A percentile compares a stretch with the other conserved stretches of the same genome.
phyloP scores from a whole-genome alignment of 2,888 invertebrate species.

The Synanthedon vespiformis region DNA sequence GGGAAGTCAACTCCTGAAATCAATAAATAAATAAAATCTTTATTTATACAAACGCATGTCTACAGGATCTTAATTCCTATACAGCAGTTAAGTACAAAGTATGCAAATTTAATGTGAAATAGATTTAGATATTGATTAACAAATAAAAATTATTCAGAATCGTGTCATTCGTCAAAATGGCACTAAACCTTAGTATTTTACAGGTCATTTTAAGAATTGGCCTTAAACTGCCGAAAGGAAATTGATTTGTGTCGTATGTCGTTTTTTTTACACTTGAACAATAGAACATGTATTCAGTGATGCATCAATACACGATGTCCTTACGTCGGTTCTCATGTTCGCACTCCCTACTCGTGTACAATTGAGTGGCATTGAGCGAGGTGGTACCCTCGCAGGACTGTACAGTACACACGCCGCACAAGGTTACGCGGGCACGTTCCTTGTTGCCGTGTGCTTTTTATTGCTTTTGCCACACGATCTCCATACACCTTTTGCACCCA shows the following conservation, averaged over 20 bases:
- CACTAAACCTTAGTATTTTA: no score
- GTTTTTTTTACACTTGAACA: constrained; percentile 6
- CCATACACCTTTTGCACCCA: background rate
- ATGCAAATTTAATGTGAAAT: no score
- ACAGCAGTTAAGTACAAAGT: no score
- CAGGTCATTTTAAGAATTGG: no score
- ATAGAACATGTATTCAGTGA: constrained; percentile 11
- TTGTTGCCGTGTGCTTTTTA: constrained; percentile 23
- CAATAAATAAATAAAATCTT: no score
- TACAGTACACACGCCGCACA: constrained; percentile 19
- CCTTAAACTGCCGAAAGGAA: no score
- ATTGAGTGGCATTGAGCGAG: constrained; percentile 60
- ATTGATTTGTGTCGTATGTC: constrained; percentile 4
- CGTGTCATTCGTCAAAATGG: no score
- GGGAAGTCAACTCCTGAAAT: no score
- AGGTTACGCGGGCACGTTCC: constrained; percentile 42
- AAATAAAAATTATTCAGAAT: no score
- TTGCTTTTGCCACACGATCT: constrained; percentile 3
- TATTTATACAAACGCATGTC: no score
- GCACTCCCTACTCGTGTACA: constrained; percentile 60
- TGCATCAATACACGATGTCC: constrained; percentile 28
- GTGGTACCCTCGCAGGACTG: constrained; percentile 39
- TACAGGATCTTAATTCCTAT: no score
- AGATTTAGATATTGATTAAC: no score
- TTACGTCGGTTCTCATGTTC: constrained; percentile 44